Percentiles rank a stretch among this genome's conserved stretches.
Conservation (phyloP, 2,888 invertebrate genomes). For the Zygaena filipendulae region DNA sequence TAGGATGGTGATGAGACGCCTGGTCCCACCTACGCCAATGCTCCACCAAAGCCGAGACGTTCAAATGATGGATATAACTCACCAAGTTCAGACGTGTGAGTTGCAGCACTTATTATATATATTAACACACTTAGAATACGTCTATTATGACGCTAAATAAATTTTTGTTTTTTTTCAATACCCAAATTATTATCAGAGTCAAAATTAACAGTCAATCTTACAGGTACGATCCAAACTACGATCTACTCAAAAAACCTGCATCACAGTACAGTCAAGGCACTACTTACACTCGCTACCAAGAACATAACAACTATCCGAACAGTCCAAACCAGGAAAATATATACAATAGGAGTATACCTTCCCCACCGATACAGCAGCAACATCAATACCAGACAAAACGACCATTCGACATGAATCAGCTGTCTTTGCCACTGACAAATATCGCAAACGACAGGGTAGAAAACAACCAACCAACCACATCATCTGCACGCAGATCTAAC, state of each 20-base stretch:
- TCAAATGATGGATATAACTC: conserved; percentile 82
- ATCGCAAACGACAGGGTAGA: conserved; percentile 47
- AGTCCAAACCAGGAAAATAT: conserved; percentile 55
- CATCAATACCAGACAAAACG: conserved; percentile 45
- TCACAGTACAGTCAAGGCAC: conserved; percentile 60
- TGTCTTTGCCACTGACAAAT: conserved; percentile 55
- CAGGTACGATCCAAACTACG: conserved; percentile 67
- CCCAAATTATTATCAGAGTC: background rate
- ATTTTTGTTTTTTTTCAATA: conserved; percentile 1
- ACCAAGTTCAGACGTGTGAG: conserved; percentile 76
- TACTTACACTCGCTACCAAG: conserved; percentile 48
- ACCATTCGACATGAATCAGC: conserved; percentile 53
- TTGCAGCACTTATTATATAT: conserved; percentile 4
- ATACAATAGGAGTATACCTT: conserved; percentile 62
- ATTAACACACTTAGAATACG: no score
- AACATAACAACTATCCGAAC: conserved; percentile 42
- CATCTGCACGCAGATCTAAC: conserved; percentile 46
- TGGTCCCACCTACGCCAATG: conserved; percentile 85
- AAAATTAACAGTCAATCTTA: conserved; percentile 23
- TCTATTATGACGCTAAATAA: no score
- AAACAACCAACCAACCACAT: conserved; percentile 38
- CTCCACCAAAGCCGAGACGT: conserved; percentile 88
- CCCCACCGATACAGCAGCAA: conserved; percentile 49
- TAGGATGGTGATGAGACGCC: conserved; percentile 51
- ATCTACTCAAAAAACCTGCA: conserved; percentile 62